Base-by-base conservation (phyloP, 2,888 invertebrate genomes). In the Slavum lentiscoides region DNA sequence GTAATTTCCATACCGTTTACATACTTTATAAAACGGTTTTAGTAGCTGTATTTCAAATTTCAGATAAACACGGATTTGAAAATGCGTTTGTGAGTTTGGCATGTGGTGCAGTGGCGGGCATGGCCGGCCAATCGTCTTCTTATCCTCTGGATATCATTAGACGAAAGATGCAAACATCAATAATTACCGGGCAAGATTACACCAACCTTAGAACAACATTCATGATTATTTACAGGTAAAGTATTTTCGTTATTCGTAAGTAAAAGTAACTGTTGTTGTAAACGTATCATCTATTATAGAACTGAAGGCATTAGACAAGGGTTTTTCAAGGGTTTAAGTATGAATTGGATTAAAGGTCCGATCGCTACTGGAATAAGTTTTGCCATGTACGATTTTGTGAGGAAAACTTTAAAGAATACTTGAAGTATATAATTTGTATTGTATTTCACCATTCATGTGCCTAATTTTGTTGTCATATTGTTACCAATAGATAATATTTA, bases 311-410 rank as follows among this genome's bases (percentile, higher is more conserved):
- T 95, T 43, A 90, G 91, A 86, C 90, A 91, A 74, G 98, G 98
- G 0, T 93, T 98, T 86, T 99, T 95, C 89, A 99, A 99, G 87
- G 99, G 99, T 0, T 90, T 99, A n/a, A 96, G 95, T 84, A 96
- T 99, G 96, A 99, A 99, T 88, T 99, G 98, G 97, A 92, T 99
- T 75, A 95, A 95, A 86, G 95, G 95, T 0, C 95, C 95, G 11
- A 92, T 94, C 74, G 93, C 94, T 0, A 94, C 94, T 15, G 98
- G 98, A 82, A 96, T 98, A 85, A 97, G 97, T 85, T 99, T 98
- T 88, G 94, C 96, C 6, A 94, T 95, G 0, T 97, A 97, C 87
- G 98, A 99, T 87, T 88, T 90, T 66, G 91, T 93, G 82, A 91
- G 91, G 84, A 89, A 90, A 80, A 81, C 74, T 43, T 82, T 84